phyloP scores from a whole-genome alignment of 1,140 invertebrate genomes.

The Yoshiicerus persimilis region DNA sequence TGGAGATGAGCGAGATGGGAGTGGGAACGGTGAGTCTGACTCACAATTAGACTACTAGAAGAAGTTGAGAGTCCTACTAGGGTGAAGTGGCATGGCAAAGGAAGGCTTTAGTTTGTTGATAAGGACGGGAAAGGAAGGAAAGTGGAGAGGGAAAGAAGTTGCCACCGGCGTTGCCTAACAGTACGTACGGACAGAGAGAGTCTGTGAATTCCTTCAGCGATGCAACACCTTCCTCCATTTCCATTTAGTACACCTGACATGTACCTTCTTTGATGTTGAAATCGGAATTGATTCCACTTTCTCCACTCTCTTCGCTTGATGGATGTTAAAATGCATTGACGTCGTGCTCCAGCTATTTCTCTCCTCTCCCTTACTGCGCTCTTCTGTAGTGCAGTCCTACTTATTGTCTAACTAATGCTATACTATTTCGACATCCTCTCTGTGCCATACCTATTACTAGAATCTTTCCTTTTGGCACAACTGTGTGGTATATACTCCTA shows the following conservation, averaged over 20 bases:
- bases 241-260: slow-evolving; percentile 49
- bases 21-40: slow-evolving; percentile 1
- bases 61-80: slow-evolving; percentile 1
- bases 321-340: slow-evolving; percentile 32
- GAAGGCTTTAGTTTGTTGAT: neutral
- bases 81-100: neutral
- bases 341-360: slow-evolving; percentile 6
- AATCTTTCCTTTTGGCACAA: too few species aligned
- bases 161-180: slow-evolving; percentile 27
- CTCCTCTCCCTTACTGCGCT: neutral
- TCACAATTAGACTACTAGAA: neutral
- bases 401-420: too few species aligned
- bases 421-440: too few species aligned
- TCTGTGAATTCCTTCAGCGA: neutral
- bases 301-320: slow-evolving; percentile 31
- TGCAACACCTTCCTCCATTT: slow-evolving; percentile 47
- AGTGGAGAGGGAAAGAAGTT: slow-evolving; percentile 13
- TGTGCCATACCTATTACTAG: too few species aligned
- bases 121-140: neutral
- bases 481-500: too few species aligned
- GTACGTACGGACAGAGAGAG: neutral
- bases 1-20: neutral
- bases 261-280: slow-evolving; percentile 39
- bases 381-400: neutral
- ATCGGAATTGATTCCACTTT: slow-evolving; percentile 44